Evolutionary conservation across 2,888 invertebrate species (phyloP), one percentile per base, ranked within the genome.

Genomic region (Exocentrus adspersus): DNA sequence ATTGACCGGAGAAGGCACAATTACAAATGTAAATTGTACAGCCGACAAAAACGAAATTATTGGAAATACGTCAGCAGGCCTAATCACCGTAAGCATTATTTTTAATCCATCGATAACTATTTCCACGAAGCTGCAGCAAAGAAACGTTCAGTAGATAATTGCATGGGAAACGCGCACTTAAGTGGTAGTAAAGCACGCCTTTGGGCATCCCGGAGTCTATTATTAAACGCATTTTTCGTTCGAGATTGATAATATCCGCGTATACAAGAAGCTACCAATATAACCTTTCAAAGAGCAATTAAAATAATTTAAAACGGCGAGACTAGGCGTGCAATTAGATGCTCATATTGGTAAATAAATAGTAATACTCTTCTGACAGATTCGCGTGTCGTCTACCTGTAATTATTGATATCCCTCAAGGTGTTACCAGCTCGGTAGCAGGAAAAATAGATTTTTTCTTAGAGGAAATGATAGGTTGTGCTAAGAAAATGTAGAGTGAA

Each of bases 121-220:
- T 53, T 53, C 53, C 16, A 7, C 16, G 53, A 53, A 53, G 41
- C 12, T 14, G 24, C 9, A 14, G 41, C 24, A 21, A 53, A 53
- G 53, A 53, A 41, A 41, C 42, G 16, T 14, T 20, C n/a, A n/a
- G 24, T 10, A 20, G 20, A 24, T 53, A 53, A 53, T 53, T 53
- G 41, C 53, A 21, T 41, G 53, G 14, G 41, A 53, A 53, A 53
- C 12, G 41, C 14, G 12, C 16, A 53, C 21, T 20, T 53, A 53
- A 53, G 21, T 53, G 41, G 41, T 53, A 53, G 53, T 53, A 53
- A 53, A 17, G 53, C 53, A 53, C 53, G 53, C 53, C 53, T 5
- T 7, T 41, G 53, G 53, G 37, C 19, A 53, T 53, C 9, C 14
- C 20, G 24, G 19, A 14, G 41, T 41, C 42, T 53, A 20, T 53